These are phyloP conservation scores for Ametastegia equiseti DNA, from an alignment of 2,888 invertebrate species.

Conservation along the genomic window DNA sequence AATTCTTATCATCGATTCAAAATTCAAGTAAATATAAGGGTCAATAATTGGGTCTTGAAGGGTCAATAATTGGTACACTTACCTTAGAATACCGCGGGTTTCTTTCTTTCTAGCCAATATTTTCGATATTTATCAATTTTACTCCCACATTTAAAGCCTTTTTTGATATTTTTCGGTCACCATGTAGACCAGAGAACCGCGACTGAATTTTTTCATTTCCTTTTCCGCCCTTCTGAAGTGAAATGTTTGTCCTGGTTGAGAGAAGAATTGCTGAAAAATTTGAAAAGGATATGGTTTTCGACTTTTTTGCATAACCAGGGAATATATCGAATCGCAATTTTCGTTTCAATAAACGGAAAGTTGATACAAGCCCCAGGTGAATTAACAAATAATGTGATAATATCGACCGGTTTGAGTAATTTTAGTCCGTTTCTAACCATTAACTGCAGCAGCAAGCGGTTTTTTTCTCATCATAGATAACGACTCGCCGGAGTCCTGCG, in stretches of 20 bases:
- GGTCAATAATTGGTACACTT: too few relatives aligned
- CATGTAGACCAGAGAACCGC: background rate
- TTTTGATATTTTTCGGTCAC: background rate
- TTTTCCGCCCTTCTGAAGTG: background rate
- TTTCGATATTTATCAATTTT: too few relatives aligned
- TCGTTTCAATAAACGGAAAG: background rate
- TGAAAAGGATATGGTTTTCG: background rate
- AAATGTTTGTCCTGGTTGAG: slow-evolving; percentile 29
- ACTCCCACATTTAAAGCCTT: too few relatives aligned
- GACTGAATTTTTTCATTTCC: slow-evolving; percentile 32
- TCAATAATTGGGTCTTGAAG: too few relatives aligned
- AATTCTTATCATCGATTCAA: too few relatives aligned
- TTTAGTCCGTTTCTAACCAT: slow-evolving; percentile 45
- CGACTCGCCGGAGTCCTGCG: too few relatives aligned
- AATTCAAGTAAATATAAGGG: too few relatives aligned
- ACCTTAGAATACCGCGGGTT: too few relatives aligned
- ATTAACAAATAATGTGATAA: slow-evolving; percentile 4
- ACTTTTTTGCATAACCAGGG: background rate
- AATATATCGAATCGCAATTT: slow-evolving; percentile 17
- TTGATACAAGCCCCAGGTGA: background rate
- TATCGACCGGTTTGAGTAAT: slow-evolving; percentile 42
- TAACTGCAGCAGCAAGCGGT: slow-evolving; percentile 14
- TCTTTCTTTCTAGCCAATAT: too few relatives aligned
- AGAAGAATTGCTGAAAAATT: slow-evolving; percentile 30
- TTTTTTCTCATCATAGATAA: slow-evolving; percentile 31